phyloP scores from a whole-genome alignment of 2,113 vertebrate genomes.

The Nesospiza acunhae region DNA sequence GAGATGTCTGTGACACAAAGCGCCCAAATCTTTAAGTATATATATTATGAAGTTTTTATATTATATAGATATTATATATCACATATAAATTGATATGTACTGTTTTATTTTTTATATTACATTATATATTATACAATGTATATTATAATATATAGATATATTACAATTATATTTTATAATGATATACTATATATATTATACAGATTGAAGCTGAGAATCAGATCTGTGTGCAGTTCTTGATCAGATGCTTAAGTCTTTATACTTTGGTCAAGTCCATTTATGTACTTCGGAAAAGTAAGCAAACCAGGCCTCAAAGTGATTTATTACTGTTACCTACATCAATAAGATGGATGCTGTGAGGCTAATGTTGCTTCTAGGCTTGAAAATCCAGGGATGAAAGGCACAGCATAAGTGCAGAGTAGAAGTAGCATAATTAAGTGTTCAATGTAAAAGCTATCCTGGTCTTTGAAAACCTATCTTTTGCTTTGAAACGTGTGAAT shows the following conservation, averaged over 20 bases:
- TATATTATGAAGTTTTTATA: not conserved
- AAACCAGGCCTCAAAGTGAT: not conserved
- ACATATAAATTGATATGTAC: not conserved
- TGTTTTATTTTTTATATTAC: not conserved
- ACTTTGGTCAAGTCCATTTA: not conserved
- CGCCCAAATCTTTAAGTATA: not conserved
- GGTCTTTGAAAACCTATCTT: conserved; percentile 26
- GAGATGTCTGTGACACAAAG: not conserved
- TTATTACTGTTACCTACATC: conserved; percentile 34
- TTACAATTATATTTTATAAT: not conserved
- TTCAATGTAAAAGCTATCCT: not conserved
- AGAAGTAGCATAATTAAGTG: not conserved
- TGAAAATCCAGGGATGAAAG: conserved; percentile 28
- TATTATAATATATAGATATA: not conserved
- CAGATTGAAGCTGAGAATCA: not conserved
- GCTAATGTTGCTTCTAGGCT: not conserved
- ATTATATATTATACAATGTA: not conserved
- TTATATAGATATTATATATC: not conserved
- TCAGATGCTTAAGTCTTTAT: not conserved
- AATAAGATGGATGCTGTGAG: not conserved
- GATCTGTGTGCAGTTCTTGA: not conserved
- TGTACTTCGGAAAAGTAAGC: not conserved
- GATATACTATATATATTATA: not conserved
- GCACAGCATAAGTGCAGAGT: not conserved
- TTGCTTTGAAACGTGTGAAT: not conserved